Base-by-base conservation (phyloP, 2,113 vertebrate species). In the Podilymbus podiceps region DNA sequence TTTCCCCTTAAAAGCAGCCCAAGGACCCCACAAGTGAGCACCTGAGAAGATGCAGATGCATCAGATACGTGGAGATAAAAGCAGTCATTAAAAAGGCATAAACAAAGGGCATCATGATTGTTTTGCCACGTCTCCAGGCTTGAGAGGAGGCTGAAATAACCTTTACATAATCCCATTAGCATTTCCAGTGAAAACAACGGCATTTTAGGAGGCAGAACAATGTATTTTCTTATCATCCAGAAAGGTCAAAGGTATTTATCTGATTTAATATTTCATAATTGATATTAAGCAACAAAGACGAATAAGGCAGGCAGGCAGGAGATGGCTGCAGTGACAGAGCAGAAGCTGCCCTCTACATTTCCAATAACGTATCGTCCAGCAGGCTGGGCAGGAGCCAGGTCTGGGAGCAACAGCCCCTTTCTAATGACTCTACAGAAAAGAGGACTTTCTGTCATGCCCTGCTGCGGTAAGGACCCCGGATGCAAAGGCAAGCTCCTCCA, bases 161-260 rank as follows among this genome's bases (percentile, higher is more conserved):
- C 97, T 97, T 97, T 97, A 89, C 53, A 78, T 94, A 96, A 97
- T 96, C 73, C 85, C 90, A 97, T 97, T 97, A 97, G 97, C 97
- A 97, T 97, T 97, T 95, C 91, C 80, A 91, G 86, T 2, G 30
- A 92, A 97, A 96, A 94, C 80, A 83, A 72, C 0, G n/a, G 92
- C 96, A 96, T 95, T 94, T 96, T 90, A 86, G 86, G 69, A 95
- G 91, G 72, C 42, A 83, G 93, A 89, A 89, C 85, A 38, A 93
- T 72, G 87, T 79, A 30, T 92, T 94, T 93, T 85, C 88, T 89
- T 95, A 95, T 95, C 84, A 96, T 91, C 66, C 89, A 55, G 88
- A 97, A 97, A 97, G 94, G 97, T 92, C 94, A 97, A 60, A 95
- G 85, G 87, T 95, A 97, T 97, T 95, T 95, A 94, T 97, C 96